Conservation (phyloP, 1,140 invertebrate species). For the Drosophila chauvacae region DNA sequence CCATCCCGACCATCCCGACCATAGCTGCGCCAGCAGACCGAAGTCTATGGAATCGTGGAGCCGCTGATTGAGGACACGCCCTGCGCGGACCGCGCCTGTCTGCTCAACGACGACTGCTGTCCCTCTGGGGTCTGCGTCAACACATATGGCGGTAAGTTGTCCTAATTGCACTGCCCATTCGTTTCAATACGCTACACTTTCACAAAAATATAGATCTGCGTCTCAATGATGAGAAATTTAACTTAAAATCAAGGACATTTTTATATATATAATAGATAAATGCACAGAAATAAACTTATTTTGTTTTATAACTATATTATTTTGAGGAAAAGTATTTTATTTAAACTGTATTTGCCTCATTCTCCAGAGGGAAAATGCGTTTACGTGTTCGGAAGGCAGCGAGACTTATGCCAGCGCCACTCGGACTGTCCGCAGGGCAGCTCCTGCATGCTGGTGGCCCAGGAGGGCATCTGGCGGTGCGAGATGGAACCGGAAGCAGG, state of each 20-base stretch:
- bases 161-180: background rate
- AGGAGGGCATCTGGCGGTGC: conserved; percentile 90
- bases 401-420: conserved; percentile 90
- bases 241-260: background rate
- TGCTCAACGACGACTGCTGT: conserved; percentile 91
- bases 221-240: background rate
- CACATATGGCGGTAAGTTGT: conserved; percentile 88
- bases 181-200: too few relatives aligned
- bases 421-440: conserved; percentile 91
- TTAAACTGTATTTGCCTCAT: background rate
- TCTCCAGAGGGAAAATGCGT: conserved; percentile 88
- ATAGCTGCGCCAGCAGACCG: conserved; percentile 62
- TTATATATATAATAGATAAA: too few relatives aligned
- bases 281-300: too few relatives aligned
- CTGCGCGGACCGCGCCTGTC: conserved; percentile 88
- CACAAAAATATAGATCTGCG: background rate
- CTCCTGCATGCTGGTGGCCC: conserved; percentile 87
- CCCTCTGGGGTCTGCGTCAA: conserved; percentile 90
- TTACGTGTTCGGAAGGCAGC: conserved; percentile 89
- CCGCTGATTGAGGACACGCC: conserved; percentile 86
- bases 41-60: conserved; percentile 85
- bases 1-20: background rate
- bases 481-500: conserved; percentile 82
- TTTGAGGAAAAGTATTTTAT: background rate
- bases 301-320: background rate